Percentiles rank a stretch among this genome's conserved stretches.
phyloP scores from a whole-genome alignment of 2,888 invertebrate genomes.

The Diogma glabrata region DNA sequence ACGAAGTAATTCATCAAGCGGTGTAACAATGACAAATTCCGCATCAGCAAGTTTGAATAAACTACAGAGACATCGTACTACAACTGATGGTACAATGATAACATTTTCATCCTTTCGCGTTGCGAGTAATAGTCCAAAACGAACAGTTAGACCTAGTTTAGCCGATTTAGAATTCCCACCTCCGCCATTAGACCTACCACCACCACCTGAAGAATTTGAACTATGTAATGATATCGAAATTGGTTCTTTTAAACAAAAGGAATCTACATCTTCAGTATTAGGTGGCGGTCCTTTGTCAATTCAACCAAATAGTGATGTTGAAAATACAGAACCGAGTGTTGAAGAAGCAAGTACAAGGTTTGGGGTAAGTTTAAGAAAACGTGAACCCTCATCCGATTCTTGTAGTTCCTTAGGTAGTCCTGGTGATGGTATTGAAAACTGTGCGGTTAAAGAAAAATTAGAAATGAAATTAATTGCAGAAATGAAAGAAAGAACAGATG shows the following conservation, averaged over 20 bases:
- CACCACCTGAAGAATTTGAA: slow-evolving; percentile 57
- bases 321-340: slow-evolving; percentile 52
- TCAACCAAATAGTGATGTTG: slow-evolving; percentile 48
- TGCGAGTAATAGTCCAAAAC: slow-evolving; percentile 57
- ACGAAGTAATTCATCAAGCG: slow-evolving; percentile 77
- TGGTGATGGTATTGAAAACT: slow-evolving; percentile 22
- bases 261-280: slow-evolving; percentile 20
- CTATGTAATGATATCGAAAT: too few species aligned
- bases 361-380: slow-evolving; percentile 54
- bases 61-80: slow-evolving; percentile 42
- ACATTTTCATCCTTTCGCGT: slow-evolving; percentile 42
- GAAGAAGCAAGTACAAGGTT: slow-evolving; percentile 62
- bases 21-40: slow-evolving; percentile 55
- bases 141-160: slow-evolving; percentile 57
- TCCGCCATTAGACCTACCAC: slow-evolving; percentile 68
- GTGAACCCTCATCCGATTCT: slow-evolving; percentile 49
- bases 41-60: slow-evolving; percentile 46
- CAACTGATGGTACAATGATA: slow-evolving; percentile 39
- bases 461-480: slow-evolving; percentile 71
- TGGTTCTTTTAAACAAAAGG: too few species aligned
- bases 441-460: slow-evolving; percentile 64
- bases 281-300: too few species aligned
- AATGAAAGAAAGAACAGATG: slow-evolving; percentile 69
- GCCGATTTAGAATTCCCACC: slow-evolving; percentile 83
- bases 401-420: slow-evolving; percentile 43